Evolutionary conservation across 1,140 invertebrate species (phyloP), one percentile per base, ranked within the genome.

Genomic region (Pachyrhynchus sulphureomaculatus): DNA sequence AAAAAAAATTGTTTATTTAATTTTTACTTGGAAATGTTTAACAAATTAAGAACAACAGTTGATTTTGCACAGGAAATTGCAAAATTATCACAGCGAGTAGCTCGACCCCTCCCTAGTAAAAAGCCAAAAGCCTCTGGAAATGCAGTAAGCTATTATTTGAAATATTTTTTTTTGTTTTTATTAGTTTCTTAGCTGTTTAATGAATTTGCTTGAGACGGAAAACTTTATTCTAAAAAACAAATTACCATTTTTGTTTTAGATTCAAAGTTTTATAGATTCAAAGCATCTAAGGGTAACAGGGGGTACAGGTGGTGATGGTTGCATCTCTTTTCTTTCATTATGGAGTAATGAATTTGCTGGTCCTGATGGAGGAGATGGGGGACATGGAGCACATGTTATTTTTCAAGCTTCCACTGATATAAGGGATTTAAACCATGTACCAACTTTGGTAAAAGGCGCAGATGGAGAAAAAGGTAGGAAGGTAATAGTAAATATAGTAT

Each of bases 331-430:
- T 75, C 71, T 93, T 2, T 85, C 81, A 51, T 70, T 90, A 8
- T 93, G 83, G 79, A 79, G 79, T 13, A 95, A 95, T 71, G 92
- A 95, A 64, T 82, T 81, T 58, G 96, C 91, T 0, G 97, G 97
- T 5, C 96, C 96, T 0, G 92, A 96, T 79, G 96, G 96, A 3
- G 97, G 96, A 0, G 92, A 99, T 79, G 97, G 96, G 9, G 97
- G 97, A 0, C 86, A 95, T 74, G 97, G 97, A n/a, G 96, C 92
- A 0, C 96, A 99, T 81, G 89, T 99, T 1, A 85, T 99, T 44
- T 93, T 98, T 69, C 77, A 90, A 81, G 88, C 89, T 13, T 81
- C 82, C 6, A 74, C 74, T 34, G 81, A 86, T 68, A 80, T 87
- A 3, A 90, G 85, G 61, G 92, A 91, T 69, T 81, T 97, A n/a